These are phyloP conservation scores for Champsocephalus gunnari DNA, from an alignment of 2,797 vertebrate species.

Conservation along the genomic window DNA sequence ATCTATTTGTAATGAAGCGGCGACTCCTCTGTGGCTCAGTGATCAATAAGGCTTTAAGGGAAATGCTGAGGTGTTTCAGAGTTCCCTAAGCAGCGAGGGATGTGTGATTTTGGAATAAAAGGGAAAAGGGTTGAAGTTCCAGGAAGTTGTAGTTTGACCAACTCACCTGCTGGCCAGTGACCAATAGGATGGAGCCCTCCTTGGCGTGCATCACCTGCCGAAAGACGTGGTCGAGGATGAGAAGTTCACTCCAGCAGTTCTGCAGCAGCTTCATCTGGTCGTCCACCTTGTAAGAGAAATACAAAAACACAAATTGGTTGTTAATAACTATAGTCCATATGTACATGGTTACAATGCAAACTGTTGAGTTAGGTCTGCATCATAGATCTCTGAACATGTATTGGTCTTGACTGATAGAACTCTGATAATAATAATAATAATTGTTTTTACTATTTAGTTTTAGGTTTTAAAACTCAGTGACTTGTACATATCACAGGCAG, in stretches of 20 bases:
- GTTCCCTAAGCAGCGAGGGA: conserved; percentile 41
- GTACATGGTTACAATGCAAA: no score
- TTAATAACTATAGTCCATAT: no score
- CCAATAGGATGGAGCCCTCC: conserved; percentile 95
- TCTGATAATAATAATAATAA: no score
- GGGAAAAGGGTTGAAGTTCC: neutral
- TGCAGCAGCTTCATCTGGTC: conserved; percentile 99
- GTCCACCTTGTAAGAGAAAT: conserved; percentile 88
- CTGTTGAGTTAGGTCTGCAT: no score
- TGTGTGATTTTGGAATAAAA: conserved; percentile 7
- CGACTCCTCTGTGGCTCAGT: conserved; percentile 47
- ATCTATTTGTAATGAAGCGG: conserved; percentile 80
- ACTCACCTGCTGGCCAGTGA: conserved; percentile 98
- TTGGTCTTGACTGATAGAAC: no score
- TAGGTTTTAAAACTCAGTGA: neutral
- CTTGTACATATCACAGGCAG: conserved; percentile 51
- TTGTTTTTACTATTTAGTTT: no score
- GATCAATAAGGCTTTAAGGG: conserved; percentile 77
- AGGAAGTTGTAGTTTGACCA: neutral
- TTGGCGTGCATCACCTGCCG: conserved; percentile 97
- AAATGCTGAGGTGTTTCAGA: conserved; percentile 58
- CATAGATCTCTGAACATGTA: no score
- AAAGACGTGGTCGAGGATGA: conserved; percentile 98
- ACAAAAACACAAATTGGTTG: conserved; percentile 18
- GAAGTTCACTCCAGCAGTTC: conserved; percentile 99